A percentile compares a stretch with the other conserved stretches of the same genome.
Evolutionary conservation across 1,140 invertebrate species (phyloP).

Genomic region (Brachionus paranguensis): DNA sequence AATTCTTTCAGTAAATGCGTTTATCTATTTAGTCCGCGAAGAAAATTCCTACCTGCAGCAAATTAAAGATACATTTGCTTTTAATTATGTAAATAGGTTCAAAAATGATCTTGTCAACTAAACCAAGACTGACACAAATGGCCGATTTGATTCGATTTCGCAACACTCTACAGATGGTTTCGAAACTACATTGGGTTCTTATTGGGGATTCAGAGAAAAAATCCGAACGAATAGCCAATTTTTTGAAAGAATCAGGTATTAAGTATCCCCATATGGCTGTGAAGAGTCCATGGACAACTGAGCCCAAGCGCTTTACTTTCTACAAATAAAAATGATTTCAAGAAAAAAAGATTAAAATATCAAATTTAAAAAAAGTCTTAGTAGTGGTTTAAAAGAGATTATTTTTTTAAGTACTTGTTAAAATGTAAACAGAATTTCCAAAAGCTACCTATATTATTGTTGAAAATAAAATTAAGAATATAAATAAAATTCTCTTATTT

Average conservation of each 20-base stretch:
- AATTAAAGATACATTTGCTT: neutral
- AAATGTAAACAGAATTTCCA: too few species aligned
- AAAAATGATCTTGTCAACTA: conserved; percentile 58
- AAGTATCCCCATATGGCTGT: conserved; percentile 70
- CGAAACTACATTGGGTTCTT: conserved; percentile 85
- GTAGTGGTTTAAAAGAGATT: too few species aligned
- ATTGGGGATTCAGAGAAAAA: conserved; percentile 74
- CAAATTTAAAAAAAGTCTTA: too few species aligned
- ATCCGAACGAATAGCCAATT: conserved; percentile 67
- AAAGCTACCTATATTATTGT: too few species aligned
- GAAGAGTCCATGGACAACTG: conserved; percentile 67
- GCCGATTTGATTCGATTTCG: conserved; percentile 82
- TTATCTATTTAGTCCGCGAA: neutral
- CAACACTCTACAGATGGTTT: conserved; percentile 75
- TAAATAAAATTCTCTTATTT: too few species aligned
- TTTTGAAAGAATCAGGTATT: conserved; percentile 67
- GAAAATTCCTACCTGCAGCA: neutral
- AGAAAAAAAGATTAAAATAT: too few species aligned
- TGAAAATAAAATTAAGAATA: too few species aligned
- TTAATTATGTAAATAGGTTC: neutral
- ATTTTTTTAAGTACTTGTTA: too few species aligned
- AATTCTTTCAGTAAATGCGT: neutral
- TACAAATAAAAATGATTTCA: too few species aligned
- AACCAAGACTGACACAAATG: conserved; percentile 74
- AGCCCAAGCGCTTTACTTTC: conserved; percentile 68